Conservation (phyloP, 2,797 vertebrate genomes). For the Acanthopagrus latus region DNA sequence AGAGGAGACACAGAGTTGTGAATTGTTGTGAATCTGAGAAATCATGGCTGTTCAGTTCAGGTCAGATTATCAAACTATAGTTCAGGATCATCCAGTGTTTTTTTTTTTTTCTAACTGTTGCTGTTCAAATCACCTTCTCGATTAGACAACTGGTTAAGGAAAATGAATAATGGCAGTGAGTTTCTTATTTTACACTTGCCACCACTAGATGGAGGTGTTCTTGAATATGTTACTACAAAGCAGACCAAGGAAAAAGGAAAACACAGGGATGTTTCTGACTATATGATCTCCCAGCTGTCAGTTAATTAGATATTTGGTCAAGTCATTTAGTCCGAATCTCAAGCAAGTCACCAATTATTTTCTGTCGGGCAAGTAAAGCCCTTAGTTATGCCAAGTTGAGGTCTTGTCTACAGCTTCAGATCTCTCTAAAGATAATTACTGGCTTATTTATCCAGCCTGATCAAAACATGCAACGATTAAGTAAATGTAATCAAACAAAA, state of each 20-base stretch:
- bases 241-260: neutral
- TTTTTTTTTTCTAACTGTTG: neutral
- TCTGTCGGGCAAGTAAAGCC: too few species aligned
- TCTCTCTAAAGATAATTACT: too few species aligned
- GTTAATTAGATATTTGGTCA: too few species aligned
- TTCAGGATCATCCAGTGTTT: neutral
- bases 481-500: too few species aligned
- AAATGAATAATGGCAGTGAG: neutral
- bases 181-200: neutral
- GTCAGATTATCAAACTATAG: neutral
- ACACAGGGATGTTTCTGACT: neutral
- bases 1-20: neutral
- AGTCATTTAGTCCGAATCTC: too few species aligned
- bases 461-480: too few species aligned
- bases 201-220: slow-evolving; percentile 71
- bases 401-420: too few species aligned
- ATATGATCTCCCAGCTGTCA: too few species aligned
- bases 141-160: neutral
- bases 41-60: neutral
- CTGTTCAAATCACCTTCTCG: neutral
- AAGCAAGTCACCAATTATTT: too few species aligned
- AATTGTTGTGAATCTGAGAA: neutral
- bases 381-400: too few species aligned
- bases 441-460: too few species aligned
- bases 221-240: neutral